Percentiles rank a stretch among this genome's conserved stretches.
phyloP scores from a whole-genome alignment of 2,888 invertebrate species.

The Erannis defoliaria region DNA sequence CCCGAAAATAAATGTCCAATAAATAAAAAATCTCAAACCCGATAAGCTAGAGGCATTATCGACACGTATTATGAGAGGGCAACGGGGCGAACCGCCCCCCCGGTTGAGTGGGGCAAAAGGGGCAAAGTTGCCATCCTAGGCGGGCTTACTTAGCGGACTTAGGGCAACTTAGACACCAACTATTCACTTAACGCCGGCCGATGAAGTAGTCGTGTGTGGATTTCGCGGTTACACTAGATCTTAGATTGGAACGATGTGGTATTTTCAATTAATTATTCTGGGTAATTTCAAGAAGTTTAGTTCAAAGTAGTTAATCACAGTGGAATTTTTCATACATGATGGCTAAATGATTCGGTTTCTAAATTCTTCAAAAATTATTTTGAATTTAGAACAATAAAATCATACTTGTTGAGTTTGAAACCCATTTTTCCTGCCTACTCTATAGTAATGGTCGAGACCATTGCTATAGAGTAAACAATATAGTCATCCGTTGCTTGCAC shows the following conservation, averaged over 20 bases:
- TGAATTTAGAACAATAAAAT: not conserved
- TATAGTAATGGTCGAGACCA: not conserved
- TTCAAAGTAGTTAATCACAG: not conserved
- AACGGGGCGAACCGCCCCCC: slow-evolving; percentile 36
- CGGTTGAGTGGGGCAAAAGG: slow-evolving; percentile 11
- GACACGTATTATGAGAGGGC: slow-evolving; percentile 50
- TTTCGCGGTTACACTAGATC: slow-evolving; percentile 36
- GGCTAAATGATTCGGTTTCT: not conserved
- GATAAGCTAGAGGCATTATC: slow-evolving; percentile 45
- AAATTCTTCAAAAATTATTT: not conserved
- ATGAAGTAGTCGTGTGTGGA: slow-evolving; percentile 54
- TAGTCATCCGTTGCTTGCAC: slow-evolving; percentile 1
- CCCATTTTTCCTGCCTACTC: not conserved
- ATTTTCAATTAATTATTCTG: not conserved
- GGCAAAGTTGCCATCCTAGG: slow-evolving; percentile 35
- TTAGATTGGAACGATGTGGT: not conserved
- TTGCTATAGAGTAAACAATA: slow-evolving; percentile 1
- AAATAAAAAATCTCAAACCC: slow-evolving; percentile 41
- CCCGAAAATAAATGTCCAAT: slow-evolving; percentile 38
- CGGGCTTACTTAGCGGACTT: slow-evolving; percentile 62
- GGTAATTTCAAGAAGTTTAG: not conserved
- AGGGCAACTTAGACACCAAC: slow-evolving; percentile 57
- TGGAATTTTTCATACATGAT: not conserved
- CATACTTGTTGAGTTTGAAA: not conserved
- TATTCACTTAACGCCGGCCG: slow-evolving; percentile 61